Percentiles rank a stretch among this genome's conserved stretches.
phyloP scores from a whole-genome alignment of 2,113 vertebrate species.

The Spea bombifrons region DNA sequence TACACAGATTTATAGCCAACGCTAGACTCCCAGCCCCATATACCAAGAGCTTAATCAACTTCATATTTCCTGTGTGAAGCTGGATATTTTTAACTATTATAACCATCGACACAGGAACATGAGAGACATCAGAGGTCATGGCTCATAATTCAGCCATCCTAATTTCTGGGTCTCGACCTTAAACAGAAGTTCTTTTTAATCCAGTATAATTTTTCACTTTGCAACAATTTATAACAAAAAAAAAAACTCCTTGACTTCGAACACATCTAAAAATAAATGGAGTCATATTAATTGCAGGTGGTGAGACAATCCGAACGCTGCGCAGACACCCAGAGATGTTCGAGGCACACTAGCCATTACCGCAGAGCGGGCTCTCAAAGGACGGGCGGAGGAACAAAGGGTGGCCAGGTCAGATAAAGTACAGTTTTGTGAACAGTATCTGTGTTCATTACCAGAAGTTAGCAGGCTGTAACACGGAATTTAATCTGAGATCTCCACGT shows the following conservation, averaged over 20 bases:
- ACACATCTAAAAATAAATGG: no score
- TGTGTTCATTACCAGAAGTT: no score
- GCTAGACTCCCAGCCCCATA: conserved; percentile 8
- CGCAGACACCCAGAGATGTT: no score
- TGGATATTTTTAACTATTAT: background rate
- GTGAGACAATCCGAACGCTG: no score
- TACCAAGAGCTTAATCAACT: conserved; percentile 17
- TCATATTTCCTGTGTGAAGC: conserved; percentile 35
- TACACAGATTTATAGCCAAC: conserved; percentile 22
- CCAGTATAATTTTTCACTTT: conserved; percentile 14
- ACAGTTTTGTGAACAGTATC: no score
- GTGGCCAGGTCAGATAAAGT: no score
- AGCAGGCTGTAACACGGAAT: no score
- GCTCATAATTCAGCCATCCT: conserved; percentile 43
- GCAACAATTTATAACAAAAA: conserved; percentile 5
- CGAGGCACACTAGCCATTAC: no score
- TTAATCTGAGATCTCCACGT: no score
- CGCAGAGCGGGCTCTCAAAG: no score
- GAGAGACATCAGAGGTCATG: background rate
- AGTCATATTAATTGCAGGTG: no score
- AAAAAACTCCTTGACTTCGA: background rate
- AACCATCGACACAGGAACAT: conserved; percentile 24
- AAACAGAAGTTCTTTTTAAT: conserved; percentile 35
- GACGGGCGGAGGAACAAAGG: no score
- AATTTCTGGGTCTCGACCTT: conserved; percentile 35